phyloP scores from a whole-genome alignment of 1,140 invertebrate species.

The Lepidurus arcticus region DNA sequence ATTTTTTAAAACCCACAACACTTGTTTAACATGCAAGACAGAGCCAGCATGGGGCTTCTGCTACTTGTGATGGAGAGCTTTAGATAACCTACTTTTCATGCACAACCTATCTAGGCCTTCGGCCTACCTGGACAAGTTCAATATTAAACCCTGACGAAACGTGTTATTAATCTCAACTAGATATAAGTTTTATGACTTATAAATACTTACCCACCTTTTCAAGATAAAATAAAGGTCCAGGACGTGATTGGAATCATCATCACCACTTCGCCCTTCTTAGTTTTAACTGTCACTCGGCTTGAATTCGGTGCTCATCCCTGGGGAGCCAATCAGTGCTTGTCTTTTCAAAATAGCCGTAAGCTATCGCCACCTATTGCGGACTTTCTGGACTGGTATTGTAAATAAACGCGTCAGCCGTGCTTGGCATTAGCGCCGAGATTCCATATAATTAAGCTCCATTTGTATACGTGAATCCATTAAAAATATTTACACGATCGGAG shows the following conservation, averaged over 20 bases:
- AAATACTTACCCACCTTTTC: constrained; percentile 8
- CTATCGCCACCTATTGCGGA: background rate
- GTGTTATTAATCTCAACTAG: background rate
- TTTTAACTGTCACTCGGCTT: background rate
- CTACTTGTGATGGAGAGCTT: background rate
- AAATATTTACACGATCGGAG: too few species aligned
- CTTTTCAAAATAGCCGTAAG: background rate
- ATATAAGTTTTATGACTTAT: constrained; percentile 15
- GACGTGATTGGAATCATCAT: constrained; percentile 19
- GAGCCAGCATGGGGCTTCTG: background rate
- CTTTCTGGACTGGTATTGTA: background rate
- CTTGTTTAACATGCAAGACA: background rate
- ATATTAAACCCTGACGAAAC: background rate
- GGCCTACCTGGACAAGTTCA: constrained; percentile 3
- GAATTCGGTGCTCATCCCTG: constrained; percentile 10
- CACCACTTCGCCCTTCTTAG: background rate
- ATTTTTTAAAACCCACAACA: background rate
- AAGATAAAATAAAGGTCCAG: constrained; percentile 22
- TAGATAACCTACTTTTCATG: background rate
- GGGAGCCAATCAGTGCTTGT: background rate
- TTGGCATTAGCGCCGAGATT: too few species aligned
- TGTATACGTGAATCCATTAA: too few species aligned
- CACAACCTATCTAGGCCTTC: constrained; percentile 13
- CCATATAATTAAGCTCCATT: too few species aligned
- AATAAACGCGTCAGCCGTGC: background rate